Evolutionary conservation across 2,113 vertebrate genomes (phyloP), one percentile per base, ranked within the genome.

Genomic region (Seriola aureovittata): DNA sequence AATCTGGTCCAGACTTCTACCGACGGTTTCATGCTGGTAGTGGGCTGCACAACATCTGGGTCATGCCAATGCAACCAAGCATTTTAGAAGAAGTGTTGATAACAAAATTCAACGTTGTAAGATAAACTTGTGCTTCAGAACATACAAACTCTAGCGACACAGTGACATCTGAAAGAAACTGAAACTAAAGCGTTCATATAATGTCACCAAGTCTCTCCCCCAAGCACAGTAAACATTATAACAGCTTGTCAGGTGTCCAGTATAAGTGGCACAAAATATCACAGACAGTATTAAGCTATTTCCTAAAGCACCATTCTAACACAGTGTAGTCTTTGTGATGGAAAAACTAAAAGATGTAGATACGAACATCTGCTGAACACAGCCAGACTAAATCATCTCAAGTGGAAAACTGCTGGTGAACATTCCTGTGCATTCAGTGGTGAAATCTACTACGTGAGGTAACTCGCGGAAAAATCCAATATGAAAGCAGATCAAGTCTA

Each of bases 381-480:
- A 72, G 58, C 44, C 73, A 88, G 80, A 74, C 62, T 78, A 74
- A 80, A 82, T 76, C 1, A 29, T 75, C 29, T 40, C 5, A 55
- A 52, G 38, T 71, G 77, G 80, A 71, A 84, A 90, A 78, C 66
- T 76, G 81, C 88, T 78, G 85, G 85, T 81, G 67, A 80, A 87
- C 82, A 82, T 84, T 88, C 75, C 78, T 83, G 87, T 68, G 48
- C 66, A 74, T 76, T 85, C 46, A 64, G 55, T 12, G 60, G 36
- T 54, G 29, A 62, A 8, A 65, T 65, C 14, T 42, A 55, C n/a
- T 9, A 46, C 19, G 62, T 34, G 25, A 34, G 55, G 19, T 48
- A 46, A 13, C 23, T 19, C 11, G 25, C 19, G 4, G 25, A 48
- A 68, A 17, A 67, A 67, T 14, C 23, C 54, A 25, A 57, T 60